Conservation (phyloP, 2,797 vertebrate genomes). For the Meriones psammophilus region DNA sequence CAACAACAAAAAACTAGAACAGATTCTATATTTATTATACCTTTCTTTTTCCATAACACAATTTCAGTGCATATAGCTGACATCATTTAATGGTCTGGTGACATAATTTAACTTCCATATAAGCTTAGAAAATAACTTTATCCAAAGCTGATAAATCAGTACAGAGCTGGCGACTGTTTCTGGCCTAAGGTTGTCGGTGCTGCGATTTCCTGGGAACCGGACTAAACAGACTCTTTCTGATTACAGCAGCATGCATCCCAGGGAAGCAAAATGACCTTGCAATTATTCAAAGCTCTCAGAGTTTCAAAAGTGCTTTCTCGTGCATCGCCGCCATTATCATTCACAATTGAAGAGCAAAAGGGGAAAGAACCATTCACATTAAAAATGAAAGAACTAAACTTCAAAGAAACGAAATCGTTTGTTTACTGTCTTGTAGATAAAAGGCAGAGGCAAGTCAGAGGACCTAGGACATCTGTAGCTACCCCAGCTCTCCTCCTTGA, state of each 20-base stretch:
- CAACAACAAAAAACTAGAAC: neutral
- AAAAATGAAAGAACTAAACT: constrained; percentile 64
- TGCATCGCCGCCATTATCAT: neutral
- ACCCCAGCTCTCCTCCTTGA: neutral
- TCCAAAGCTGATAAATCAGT: constrained; percentile 5
- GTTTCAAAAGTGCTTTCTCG: constrained; percentile 35
- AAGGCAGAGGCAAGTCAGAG: neutral
- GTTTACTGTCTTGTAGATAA: constrained; percentile 12
- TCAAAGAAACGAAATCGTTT: constrained; percentile 54
- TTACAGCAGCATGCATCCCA: neutral
- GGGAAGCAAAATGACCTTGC: constrained; percentile 8
- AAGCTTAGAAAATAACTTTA: constrained; percentile 61
- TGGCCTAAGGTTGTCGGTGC: constrained; percentile 15
- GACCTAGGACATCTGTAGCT: neutral
- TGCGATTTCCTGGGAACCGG: neutral
- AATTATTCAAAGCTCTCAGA: constrained; percentile 16
- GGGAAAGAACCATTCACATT: constrained; percentile 46
- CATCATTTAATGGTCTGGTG: constrained; percentile 45
- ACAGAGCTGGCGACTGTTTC: neutral
- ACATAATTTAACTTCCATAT: constrained; percentile 48
- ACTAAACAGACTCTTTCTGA: neutral
- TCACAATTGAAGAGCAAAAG: constrained; percentile 48
- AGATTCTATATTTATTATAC: constrained; percentile 27
- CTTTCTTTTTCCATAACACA: constrained; percentile 43
- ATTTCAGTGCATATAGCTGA: neutral